A percentile compares a stretch with the other conserved stretches of the same genome.
Evolutionary conservation across 2,797 vertebrate species (phyloP).

Genomic region (Rhinella marina): DNA sequence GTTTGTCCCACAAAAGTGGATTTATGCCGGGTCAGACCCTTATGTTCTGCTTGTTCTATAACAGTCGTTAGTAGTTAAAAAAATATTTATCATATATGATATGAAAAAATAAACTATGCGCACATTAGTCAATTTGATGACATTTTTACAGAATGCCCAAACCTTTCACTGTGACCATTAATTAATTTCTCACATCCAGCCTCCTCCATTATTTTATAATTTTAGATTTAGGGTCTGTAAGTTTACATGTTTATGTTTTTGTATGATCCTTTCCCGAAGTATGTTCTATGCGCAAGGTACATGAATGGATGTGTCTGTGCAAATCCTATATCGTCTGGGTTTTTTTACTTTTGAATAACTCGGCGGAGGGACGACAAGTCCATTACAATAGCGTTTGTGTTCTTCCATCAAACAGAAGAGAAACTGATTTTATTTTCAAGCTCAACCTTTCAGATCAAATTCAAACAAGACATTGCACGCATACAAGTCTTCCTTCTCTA

Average conservation of each 20-base stretch:
- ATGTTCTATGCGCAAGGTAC: neutral
- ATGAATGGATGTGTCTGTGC: neutral
- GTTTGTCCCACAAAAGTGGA: neutral
- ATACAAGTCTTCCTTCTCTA: neutral
- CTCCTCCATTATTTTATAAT: neutral
- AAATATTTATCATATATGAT: neutral
- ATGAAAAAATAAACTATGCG: neutral
- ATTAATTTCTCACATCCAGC: no score
- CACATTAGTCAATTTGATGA: no score
- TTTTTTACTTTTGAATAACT: neutral
- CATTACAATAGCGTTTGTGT: neutral
- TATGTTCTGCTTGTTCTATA: neutral
- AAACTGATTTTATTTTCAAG: slow-evolving; percentile 21
- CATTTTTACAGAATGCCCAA: no score
- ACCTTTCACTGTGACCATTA: no score
- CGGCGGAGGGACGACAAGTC: neutral
- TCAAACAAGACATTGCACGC: neutral
- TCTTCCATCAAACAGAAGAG: slow-evolving; percentile 16
- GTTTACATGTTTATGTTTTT: neutral
- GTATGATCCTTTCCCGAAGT: neutral
- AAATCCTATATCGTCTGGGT: neutral
- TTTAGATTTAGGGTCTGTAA: neutral
- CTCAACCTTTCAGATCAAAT: slow-evolving; percentile 18
- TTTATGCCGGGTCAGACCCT: neutral
- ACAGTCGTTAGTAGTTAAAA: neutral